Base-by-base conservation (phyloP, 2,888 invertebrate species). In the Noctua janthe region DNA sequence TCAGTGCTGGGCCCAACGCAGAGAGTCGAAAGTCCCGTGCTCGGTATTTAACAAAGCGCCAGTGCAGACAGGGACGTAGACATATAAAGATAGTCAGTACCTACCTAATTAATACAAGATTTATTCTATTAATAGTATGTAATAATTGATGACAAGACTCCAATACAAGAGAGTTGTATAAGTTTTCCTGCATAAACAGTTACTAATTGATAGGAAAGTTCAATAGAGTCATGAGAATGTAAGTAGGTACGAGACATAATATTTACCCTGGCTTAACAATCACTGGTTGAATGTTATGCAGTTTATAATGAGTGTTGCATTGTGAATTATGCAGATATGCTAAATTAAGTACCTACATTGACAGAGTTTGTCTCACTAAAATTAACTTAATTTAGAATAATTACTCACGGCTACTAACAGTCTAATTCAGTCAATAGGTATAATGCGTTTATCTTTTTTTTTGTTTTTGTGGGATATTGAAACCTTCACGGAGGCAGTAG, bases 171-270 rank as follows among this genome's bases (percentile, higher is more conserved):
- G 11, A 76, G 54, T 81, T 75, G 64, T 70, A n/a, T 51, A 74
- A 54, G 51, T 47, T 70, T 54, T 54, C 54, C 71, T 76, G 71
- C 70, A 69, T 64, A 78, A 71, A 83, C 67, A 72, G 35, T 75
- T 69, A 64, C 20, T n/a, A 56, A 20, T 20, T 56, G 87, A 84
- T 85, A 85, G 47, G 23, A 75, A 70, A 84, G 83, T 84, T 87
- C 87, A 87, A 62, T 62, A 47, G 10, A 79, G 80, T 83, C 87
- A 87, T 43, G 23, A 51, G 66, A 71, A 47, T 59, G 47, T 69
- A 77, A 29, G 29, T 29, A 11, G 4, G 10, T 59, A 11, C 11
- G n/a, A 59, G 4, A 71, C 62, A 76, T 39, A 74, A 74, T 72
- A 81, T 75, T 83, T 59, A 49, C 67, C 0, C 59, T 7, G 47